These are phyloP conservation scores for Macrostomum cliftonense DNA, from an alignment of 2,888 invertebrate species.

Conservation along the genomic window DNA sequence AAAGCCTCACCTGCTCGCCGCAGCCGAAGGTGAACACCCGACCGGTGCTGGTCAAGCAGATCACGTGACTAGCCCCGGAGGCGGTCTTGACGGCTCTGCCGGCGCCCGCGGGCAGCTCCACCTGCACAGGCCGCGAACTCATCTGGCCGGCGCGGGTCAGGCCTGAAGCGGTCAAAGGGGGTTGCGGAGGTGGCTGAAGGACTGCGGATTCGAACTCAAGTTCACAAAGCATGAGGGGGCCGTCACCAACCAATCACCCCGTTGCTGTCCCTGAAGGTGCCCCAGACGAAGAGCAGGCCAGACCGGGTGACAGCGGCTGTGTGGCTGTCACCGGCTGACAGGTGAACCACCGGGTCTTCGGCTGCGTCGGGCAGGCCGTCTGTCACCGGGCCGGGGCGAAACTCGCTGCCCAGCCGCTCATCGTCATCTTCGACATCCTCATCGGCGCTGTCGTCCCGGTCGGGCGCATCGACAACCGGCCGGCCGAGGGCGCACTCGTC, in stretches of 20 bases:
- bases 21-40: slow-evolving; percentile 17
- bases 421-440: slow-evolving; percentile 47
- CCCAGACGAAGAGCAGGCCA: slow-evolving; percentile 79
- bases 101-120: slow-evolving; percentile 16
- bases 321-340: slow-evolving; percentile 66
- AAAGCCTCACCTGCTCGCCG: too few species aligned
- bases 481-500: slow-evolving; percentile 86
- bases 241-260: too few species aligned
- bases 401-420: too few species aligned
- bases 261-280: slow-evolving; percentile 55
- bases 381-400: too few species aligned
- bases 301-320: slow-evolving; percentile 49
- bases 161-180: too few species aligned
- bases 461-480: slow-evolving; percentile 43
- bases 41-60: slow-evolving; percentile 48
- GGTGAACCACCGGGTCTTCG: slow-evolving; percentile 41
- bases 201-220: too few species aligned
- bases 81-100: slow-evolving; percentile 57
- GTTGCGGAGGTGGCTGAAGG: too few species aligned
- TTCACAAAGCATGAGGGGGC: too few species aligned
- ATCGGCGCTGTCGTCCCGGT: too few species aligned
- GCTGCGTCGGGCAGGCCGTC: too few species aligned
- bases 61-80: slow-evolving; percentile 76
- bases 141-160: too few species aligned
- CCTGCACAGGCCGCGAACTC: too few species aligned